Base-by-base conservation (phyloP, 1,140 invertebrate genomes). In the Eriosoma lanigerum region DNA sequence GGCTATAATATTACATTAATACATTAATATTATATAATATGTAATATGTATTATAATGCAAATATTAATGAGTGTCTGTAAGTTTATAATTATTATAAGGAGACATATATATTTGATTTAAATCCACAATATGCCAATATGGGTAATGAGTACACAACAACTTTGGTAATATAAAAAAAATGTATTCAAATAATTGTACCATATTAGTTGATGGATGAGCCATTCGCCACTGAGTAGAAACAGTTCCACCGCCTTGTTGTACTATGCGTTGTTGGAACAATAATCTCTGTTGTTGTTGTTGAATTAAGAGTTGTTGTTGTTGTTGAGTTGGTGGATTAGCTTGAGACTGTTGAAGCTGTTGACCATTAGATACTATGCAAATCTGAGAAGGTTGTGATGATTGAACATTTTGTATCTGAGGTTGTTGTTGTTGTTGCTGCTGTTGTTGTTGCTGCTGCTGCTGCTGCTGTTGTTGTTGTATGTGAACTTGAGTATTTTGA, bases 401-500 rank as follows among this genome's bases (percentile, higher is more conserved):
- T 15, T 62, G 75, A 9, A 62, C 21, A 60, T 78, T 78, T 48
- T 78, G 75, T 48, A 60, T 19, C 26, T 62, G 70, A 29, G 81
- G 9, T 83, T 81, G 68, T 73, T 82, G 82, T 80, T 81, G 81
- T 68, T 81, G 32, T 8, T 38, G 32, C 32, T 38, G 32, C 32
- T 38, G 32, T 8, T 38, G 10, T 83, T 81, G 68, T 73, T 82
- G 32, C 8, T 38, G 32, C 8, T 38, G 32, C 8, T 38, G 32
- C 8, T 38, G 82, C 76, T 81, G 81, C 68, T 81, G 82, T 68
- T 84, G 82, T 13, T 86, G 85, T 8, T 85, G 84, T 54, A 84
- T 85, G 82, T 85, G 84, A 19, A 70, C 50, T 60, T 81, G 81
- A 15, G 81, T 2, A 62, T 68, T 73, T 75, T 58, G 66, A 50